Evolutionary conservation across 2,113 vertebrate genomes (phyloP).

Genomic region (Coreoperca whiteheadi): DNA sequence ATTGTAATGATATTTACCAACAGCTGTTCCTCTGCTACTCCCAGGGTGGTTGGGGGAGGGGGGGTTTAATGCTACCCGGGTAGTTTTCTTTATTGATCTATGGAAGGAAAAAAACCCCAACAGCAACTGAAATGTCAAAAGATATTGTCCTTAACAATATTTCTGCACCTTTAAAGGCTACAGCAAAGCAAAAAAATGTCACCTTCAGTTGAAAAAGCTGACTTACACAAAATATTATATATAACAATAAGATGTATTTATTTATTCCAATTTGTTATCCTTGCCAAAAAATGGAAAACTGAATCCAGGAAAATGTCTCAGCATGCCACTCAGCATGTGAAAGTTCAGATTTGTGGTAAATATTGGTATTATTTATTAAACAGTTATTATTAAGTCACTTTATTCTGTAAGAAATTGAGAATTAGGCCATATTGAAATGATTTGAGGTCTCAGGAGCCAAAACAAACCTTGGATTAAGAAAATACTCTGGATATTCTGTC

Average conservation of each 20-base stretch:
- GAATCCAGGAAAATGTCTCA: neutral
- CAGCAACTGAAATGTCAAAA: conserved; percentile 65
- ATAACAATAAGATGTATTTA: neutral
- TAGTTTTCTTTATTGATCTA: conserved; percentile 78
- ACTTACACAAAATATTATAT: neutral
- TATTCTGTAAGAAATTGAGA: conserved; percentile 60
- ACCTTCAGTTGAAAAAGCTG: neutral
- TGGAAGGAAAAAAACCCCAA: conserved; percentile 37
- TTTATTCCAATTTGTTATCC: neutral
- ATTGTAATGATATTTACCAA: conserved; percentile 85
- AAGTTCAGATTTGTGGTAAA: conserved; percentile 33
- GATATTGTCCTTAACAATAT: conserved; percentile 63
- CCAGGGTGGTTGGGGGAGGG: conserved; percentile 40
- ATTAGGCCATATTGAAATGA: conserved; percentile 73
- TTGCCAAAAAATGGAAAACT: neutral
- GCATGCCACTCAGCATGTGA: neutral
- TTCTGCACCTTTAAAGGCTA: conserved; percentile 42
- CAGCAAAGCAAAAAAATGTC: conserved; percentile 38
- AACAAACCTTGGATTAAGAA: conserved; percentile 69
- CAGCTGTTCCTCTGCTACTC: conserved; percentile 79
- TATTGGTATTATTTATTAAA: conserved; percentile 61
- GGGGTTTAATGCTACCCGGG: conserved; percentile 61
- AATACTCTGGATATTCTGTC: conserved; percentile 59
- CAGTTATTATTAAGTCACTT: conserved; percentile 58
- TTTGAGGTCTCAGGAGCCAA: conserved; percentile 61